Conservation (phyloP, 2,888 invertebrate genomes). For the Hylaea fasciaria region DNA sequence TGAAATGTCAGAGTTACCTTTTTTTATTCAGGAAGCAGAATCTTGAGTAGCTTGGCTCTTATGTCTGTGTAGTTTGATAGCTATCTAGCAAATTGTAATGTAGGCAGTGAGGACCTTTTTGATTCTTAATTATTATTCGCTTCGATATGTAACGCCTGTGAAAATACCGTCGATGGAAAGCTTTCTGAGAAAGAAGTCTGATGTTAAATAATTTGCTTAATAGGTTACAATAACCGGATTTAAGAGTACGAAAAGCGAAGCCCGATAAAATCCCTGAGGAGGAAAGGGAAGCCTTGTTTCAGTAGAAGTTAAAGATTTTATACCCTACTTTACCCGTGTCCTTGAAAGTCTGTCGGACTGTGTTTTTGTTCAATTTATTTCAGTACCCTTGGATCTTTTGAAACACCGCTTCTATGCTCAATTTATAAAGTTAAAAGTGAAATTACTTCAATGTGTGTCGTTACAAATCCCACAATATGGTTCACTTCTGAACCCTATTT, state of each 20-base stretch:
- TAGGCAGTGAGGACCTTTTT: no score
- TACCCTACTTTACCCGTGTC: constrained; percentile 14
- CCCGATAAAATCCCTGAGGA: constrained; percentile 20
- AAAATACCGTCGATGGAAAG: neutral
- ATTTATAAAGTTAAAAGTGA: constrained; percentile 1
- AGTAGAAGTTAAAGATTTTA: constrained; percentile 28
- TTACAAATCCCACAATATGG: constrained; percentile 22
- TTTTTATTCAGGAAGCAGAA: no score
- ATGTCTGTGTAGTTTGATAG: no score
- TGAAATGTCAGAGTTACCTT: neutral
- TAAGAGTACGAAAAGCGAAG: constrained; percentile 9
- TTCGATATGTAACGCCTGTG: neutral
- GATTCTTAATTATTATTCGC: neutral
- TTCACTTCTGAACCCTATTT: constrained; percentile 10
- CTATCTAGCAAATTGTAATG: no score
- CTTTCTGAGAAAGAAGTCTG: neutral
- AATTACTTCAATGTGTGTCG: no score
- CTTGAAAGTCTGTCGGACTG: constrained; percentile 17
- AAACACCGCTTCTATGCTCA: neutral
- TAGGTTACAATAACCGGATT: constrained; percentile 12
- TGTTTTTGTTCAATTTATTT: constrained; percentile 14
- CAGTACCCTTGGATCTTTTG: constrained; percentile 15
- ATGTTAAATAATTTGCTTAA: neutral
- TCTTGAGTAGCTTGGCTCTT: no score
- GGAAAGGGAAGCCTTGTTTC: constrained; percentile 15